Conservation (phyloP, 1,140 invertebrate genomes). For the Aphis craccivora region DNA sequence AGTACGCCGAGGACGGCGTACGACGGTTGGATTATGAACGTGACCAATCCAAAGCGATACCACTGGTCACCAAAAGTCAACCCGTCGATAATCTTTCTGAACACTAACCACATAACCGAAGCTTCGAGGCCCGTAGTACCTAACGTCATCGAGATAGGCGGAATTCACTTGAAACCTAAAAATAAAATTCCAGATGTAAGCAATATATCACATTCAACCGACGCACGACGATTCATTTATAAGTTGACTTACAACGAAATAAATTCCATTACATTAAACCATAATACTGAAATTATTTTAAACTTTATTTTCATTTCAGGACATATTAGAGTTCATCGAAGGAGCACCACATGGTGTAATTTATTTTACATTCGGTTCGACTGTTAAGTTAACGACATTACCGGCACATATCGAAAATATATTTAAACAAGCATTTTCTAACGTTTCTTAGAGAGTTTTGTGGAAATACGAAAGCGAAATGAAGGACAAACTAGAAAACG, state of each 20-base stretch:
- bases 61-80: not conserved
- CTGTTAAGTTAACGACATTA: conserved; percentile 64
- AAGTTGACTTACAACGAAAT: too few species aligned
- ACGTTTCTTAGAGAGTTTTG: conserved; percentile 68
- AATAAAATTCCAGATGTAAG: conserved; percentile 51
- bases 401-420: conserved; percentile 62
- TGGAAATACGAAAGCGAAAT: conserved; percentile 70
- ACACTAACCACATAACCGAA: not conserved
- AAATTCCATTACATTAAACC: too few species aligned
- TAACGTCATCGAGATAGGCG: not conserved
- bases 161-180: conserved; percentile 60
- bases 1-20: too few species aligned
- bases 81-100: conserved; percentile 2
- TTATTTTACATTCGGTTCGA: conserved; percentile 71
- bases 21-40: too few species aligned
- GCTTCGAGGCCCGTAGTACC: not conserved
- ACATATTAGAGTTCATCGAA: conserved; percentile 70
- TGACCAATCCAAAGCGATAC: not conserved
- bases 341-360: conserved; percentile 69
- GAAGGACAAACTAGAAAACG: conserved; percentile 66
- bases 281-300: too few species aligned
- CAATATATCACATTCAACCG: not conserved
- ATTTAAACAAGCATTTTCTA: conserved; percentile 66
- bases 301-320: conserved; percentile 60
- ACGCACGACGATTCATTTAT: too few species aligned